phyloP scores from a whole-genome alignment of 2,797 vertebrate species.

The Echiichthys vipera region DNA sequence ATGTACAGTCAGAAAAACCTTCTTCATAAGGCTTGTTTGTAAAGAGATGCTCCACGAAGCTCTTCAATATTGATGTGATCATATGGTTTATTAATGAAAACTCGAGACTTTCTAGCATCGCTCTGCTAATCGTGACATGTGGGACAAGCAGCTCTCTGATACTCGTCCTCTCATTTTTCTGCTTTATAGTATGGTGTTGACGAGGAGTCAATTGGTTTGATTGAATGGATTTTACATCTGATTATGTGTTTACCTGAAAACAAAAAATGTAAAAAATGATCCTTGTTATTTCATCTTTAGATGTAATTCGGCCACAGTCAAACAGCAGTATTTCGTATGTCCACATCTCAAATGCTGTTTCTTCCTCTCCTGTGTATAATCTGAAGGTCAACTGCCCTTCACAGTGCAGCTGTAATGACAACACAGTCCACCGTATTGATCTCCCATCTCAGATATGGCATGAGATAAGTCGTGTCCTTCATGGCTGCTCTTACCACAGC shows the following conservation, averaged over 20 bases:
- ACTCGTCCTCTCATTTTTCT: slow-evolving; percentile 20
- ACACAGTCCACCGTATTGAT: slow-evolving; percentile 36
- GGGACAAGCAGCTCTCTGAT: slow-evolving; percentile 8
- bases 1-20: background rate
- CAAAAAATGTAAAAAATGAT: background rate
- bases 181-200: slow-evolving; percentile 1
- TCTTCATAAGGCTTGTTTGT: slow-evolving; percentile 41
- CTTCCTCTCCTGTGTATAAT: background rate
- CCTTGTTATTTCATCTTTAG: background rate
- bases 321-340: background rate
- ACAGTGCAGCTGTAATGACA: background rate
- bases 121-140: slow-evolving; percentile 25
- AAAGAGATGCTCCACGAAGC: slow-evolving; percentile 10
- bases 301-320: background rate
- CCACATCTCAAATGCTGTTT: background rate
- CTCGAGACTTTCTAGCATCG: background rate
- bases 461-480: slow-evolving; percentile 19
- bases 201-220: background rate
- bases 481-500: slow-evolving; percentile 7
- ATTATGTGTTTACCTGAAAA: slow-evolving; percentile 18
- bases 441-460: slow-evolving; percentile 15
- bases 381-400: slow-evolving; percentile 47
- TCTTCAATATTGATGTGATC: slow-evolving; percentile 55
- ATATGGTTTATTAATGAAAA: slow-evolving; percentile 63
- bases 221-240: slow-evolving; percentile 12